phyloP scores from a whole-genome alignment of 1,140 invertebrate genomes.

The Drosophila suzukii region DNA sequence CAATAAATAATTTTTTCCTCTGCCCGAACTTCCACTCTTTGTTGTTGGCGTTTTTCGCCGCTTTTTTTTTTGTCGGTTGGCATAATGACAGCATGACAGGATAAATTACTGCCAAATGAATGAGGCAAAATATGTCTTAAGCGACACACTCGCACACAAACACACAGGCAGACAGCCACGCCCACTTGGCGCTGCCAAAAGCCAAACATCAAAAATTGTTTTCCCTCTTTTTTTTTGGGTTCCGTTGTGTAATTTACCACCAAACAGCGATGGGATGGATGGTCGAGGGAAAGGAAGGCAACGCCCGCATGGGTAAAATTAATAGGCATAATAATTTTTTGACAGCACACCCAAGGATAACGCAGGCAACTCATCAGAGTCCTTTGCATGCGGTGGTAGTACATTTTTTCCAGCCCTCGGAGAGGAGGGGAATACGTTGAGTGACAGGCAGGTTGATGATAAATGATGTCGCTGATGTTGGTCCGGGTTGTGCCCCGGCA shows the following conservation, averaged over 20 bases:
- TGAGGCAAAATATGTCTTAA: slow-evolving; percentile 81
- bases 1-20: slow-evolving; percentile 76
- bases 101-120: slow-evolving; percentile 84
- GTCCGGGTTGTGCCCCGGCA: slow-evolving; percentile 30
- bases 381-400: slow-evolving; percentile 57
- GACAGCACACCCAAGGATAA: slow-evolving; percentile 84
- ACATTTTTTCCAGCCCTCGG: slow-evolving; percentile 16
- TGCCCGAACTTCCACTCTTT: slow-evolving; percentile 38
- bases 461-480: slow-evolving; percentile 84
- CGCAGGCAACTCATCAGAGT: slow-evolving; percentile 74
- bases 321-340: slow-evolving; percentile 85
- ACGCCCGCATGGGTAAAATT: slow-evolving; percentile 80
- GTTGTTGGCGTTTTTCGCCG: slow-evolving; percentile 54
- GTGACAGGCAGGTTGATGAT: slow-evolving; percentile 84
- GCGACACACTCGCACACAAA: slow-evolving; percentile 52
- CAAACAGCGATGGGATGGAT: slow-evolving; percentile 31
- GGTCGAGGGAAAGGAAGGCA: slow-evolving; percentile 7
- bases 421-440: slow-evolving; percentile 56
- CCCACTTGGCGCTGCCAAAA: slow-evolving; percentile 74
- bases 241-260: slow-evolving; percentile 79
- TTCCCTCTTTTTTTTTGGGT: slow-evolving; percentile 41
- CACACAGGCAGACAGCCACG: slow-evolving; percentile 42
- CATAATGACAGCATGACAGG: slow-evolving; percentile 84
- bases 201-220: slow-evolving; percentile 81
- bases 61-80: slow-evolving; percentile 51